Conservation (phyloP, 2,113 vertebrate genomes). For the Bothrops jararaca region DNA sequence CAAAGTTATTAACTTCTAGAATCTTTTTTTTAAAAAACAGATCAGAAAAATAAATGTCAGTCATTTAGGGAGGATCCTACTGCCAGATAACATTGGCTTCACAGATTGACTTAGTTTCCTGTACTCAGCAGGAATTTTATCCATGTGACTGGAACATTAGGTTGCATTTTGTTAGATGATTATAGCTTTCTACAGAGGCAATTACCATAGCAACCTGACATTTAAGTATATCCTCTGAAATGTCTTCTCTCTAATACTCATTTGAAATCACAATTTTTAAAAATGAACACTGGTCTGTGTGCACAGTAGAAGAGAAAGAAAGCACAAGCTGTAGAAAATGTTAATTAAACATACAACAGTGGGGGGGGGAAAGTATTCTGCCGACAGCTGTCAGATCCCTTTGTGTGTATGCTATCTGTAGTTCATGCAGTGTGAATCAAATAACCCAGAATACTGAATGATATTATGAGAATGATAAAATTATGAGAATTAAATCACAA, state of each 20-base stretch:
- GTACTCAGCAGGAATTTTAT: background rate
- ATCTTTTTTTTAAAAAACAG: background rate
- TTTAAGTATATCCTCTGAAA: slow-evolving; percentile 46
- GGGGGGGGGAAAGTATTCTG: background rate
- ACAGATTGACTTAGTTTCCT: background rate
- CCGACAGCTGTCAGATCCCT: slow-evolving; percentile 4
- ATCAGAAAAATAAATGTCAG: background rate
- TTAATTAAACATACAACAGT: background rate
- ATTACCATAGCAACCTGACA: slow-evolving; percentile 59
- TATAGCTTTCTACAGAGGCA: slow-evolving; percentile 46
- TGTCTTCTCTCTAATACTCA: slow-evolving; percentile 43
- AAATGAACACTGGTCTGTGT: background rate
- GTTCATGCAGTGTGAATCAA: background rate
- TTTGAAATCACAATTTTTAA: slow-evolving; percentile 34
- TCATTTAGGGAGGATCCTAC: background rate
- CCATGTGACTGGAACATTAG: slow-evolving; percentile 23
- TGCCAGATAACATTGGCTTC: background rate
- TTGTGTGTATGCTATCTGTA: background rate
- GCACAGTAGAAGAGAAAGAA: background rate
- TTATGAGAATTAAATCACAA: background rate
- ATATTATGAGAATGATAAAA: background rate
- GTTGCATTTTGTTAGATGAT: slow-evolving; percentile 56
- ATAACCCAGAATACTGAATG: background rate
- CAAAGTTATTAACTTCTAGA: background rate
- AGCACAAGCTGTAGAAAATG: background rate